Evolutionary conservation across 2,797 vertebrate genomes (phyloP).

Genomic region (Lagothrix lagotricha): DNA sequence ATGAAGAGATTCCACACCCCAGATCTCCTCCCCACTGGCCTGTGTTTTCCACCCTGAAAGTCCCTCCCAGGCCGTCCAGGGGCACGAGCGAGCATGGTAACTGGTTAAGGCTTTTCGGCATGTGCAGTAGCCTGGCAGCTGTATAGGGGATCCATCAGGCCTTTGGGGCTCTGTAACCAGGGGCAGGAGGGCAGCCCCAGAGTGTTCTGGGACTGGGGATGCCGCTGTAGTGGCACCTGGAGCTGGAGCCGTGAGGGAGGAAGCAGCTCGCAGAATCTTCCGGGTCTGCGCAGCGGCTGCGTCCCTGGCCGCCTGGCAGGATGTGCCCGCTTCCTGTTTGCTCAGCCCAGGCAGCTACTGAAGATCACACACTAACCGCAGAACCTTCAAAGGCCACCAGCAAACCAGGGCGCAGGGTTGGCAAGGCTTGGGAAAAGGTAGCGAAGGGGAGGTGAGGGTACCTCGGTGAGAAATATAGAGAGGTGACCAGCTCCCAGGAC

Average conservation of each 20-base stretch:
- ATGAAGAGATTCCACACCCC: neutral
- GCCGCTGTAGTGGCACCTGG: neutral
- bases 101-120: neutral
- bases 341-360: constrained; percentile 36
- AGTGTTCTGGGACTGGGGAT: too few species aligned
- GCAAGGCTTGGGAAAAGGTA: constrained; percentile 49
- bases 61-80: neutral
- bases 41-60: neutral
- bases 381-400: constrained; percentile 60
- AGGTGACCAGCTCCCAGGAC: neutral
- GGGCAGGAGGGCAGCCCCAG: neutral
- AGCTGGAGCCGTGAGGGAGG: neutral
- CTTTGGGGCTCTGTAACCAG: neutral
- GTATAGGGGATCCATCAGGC: neutral
- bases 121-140: neutral
- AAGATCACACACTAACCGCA: constrained; percentile 74
- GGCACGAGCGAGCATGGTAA: neutral
- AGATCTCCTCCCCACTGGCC: neutral
- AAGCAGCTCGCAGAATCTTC: neutral
- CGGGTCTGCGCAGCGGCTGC: neutral
- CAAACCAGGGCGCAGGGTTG: constrained; percentile 14
- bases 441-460: neutral
- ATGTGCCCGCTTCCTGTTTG: constrained; percentile 80
- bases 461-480: neutral
- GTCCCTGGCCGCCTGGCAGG: constrained; percentile 33